phyloP scores from a whole-genome alignment of 2,113 vertebrate genomes.

The Silurus glanis region DNA sequence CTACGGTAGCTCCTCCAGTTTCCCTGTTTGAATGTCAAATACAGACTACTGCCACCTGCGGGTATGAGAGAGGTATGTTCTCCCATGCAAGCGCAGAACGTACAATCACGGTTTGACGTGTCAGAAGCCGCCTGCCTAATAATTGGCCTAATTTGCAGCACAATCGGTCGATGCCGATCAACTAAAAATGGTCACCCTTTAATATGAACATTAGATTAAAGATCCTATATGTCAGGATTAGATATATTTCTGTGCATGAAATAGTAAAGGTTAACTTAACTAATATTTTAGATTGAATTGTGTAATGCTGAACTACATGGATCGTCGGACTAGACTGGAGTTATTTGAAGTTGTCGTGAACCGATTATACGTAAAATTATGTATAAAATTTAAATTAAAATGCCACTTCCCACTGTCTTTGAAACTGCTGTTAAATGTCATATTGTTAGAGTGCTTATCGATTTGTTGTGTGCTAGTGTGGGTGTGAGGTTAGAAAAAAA shows the following conservation, averaged over 20 bases:
- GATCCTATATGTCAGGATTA: neutral
- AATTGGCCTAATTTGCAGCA: too few relatives aligned
- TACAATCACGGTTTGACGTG: too few relatives aligned
- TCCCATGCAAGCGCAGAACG: too few relatives aligned
- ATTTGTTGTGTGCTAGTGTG: neutral
- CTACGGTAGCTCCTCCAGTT: too few relatives aligned
- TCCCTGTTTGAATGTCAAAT: too few relatives aligned
- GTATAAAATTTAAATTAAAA: neutral
- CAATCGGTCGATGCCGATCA: too few relatives aligned
- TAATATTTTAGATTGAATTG: neutral
- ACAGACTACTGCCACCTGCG: too few relatives aligned
- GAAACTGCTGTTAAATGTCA: neutral
- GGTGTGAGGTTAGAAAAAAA: neutral
- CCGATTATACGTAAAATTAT: neutral
- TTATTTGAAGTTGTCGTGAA: neutral
- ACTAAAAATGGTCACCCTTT: too few relatives aligned
- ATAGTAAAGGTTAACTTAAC: neutral
- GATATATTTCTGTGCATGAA: neutral
- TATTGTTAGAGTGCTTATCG: neutral
- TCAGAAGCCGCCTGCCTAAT: too few relatives aligned
- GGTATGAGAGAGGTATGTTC: too few relatives aligned
- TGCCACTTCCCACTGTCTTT: too few relatives aligned
- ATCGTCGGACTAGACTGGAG: neutral
- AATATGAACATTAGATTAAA: neutral
- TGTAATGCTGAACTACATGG: neutral